A percentile compares a stretch with the other conserved stretches of the same genome.
phyloP scores from a whole-genome alignment of 2,113 vertebrate genomes.

The Brachirus orientalis region DNA sequence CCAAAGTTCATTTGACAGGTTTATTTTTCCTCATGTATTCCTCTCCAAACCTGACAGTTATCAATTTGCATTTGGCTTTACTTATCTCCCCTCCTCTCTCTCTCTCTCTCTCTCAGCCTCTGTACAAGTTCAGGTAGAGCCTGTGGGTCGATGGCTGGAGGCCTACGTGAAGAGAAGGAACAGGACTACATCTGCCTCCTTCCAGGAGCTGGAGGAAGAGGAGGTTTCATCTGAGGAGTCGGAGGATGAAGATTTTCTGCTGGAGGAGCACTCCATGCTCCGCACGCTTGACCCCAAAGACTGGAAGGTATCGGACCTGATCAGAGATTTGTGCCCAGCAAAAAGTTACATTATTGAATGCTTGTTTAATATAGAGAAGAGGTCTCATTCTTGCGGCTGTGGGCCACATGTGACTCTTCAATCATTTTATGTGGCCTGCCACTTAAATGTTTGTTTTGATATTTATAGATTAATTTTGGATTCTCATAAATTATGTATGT shows the following conservation, averaged over 20 bases:
- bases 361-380: too few species aligned
- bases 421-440: too few species aligned
- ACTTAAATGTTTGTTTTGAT: too few species aligned
- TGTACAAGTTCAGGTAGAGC: constrained; percentile 92
- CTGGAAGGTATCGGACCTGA: constrained; percentile 89
- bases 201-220: constrained; percentile 97
- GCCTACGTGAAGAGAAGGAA: constrained; percentile 93
- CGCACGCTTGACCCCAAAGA: constrained; percentile 98
- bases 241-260: constrained; percentile 93
- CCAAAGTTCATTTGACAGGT: too few species aligned
- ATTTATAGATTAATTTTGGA: too few species aligned
- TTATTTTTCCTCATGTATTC: too few species aligned
- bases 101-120: constrained; percentile 84
- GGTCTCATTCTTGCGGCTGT: too few species aligned
- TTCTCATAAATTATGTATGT: too few species aligned
- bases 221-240: constrained; percentile 94
- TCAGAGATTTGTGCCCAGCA: neutral
- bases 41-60: neutral
- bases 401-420: too few species aligned
- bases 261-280: constrained; percentile 94
- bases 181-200: constrained; percentile 93
- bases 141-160: constrained; percentile 98
- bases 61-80: neutral
- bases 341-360: too few species aligned
- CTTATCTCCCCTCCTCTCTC: neutral